phyloP scores from a whole-genome alignment of 1,140 invertebrate species.

The Atopsyche davidsoni region DNA sequence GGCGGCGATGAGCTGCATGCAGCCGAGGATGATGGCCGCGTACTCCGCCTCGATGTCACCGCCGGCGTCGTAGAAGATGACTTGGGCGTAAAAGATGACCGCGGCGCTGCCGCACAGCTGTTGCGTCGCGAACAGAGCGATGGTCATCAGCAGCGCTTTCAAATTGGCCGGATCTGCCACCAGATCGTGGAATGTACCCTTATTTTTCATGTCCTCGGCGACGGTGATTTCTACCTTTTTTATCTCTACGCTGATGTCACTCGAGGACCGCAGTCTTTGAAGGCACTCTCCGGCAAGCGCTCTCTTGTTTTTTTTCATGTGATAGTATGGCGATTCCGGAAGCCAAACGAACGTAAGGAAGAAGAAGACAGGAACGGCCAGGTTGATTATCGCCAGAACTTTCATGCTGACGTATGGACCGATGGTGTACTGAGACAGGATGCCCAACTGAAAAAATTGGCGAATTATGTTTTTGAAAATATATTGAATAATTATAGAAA shows the following conservation, averaged over 20 bases:
- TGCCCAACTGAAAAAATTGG: constrained; percentile 52
- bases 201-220: constrained; percentile 49
- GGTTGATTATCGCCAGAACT: constrained; percentile 50
- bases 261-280: constrained; percentile 46
- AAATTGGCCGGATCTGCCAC: constrained; percentile 56
- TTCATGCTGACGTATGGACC: constrained; percentile 55
- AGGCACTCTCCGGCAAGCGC: constrained; percentile 46
- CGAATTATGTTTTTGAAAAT: not conserved
- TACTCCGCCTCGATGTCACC: constrained; percentile 44
- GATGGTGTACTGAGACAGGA: constrained; percentile 60
- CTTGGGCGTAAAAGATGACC: constrained; percentile 66
- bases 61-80: constrained; percentile 57
- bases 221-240: constrained; percentile 56
- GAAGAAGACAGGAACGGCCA: constrained; percentile 50
- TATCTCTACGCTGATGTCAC: constrained; percentile 56
- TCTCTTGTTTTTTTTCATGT: constrained; percentile 47
- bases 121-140: constrained; percentile 64
- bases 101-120: constrained; percentile 70
- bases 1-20: constrained; percentile 60
- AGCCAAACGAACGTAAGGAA: constrained; percentile 50
- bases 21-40: constrained; percentile 59
- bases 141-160: constrained; percentile 55
- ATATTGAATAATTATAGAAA: not conserved
- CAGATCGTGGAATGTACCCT: constrained; percentile 51
- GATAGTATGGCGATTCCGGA: constrained; percentile 56